phyloP scores from a whole-genome alignment of 2,888 invertebrate genomes.

The Xestia ashworthii region DNA sequence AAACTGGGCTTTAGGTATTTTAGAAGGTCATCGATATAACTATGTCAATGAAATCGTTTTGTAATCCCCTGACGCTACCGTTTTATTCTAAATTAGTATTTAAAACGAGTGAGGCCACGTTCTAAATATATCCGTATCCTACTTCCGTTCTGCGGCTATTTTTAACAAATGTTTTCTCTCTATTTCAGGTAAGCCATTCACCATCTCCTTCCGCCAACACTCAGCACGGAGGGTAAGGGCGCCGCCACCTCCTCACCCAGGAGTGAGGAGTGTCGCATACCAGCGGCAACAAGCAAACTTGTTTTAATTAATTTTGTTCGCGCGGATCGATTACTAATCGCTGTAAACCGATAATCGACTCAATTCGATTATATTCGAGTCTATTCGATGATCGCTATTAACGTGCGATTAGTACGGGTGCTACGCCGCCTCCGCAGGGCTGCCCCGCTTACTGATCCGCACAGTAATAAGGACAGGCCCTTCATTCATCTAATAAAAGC shows the following conservation, averaged over 20 bases:
- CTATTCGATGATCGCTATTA: slow-evolving; percentile 64
- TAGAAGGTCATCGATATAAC: background rate
- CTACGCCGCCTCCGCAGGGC: slow-evolving; percentile 35
- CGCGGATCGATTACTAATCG: slow-evolving; percentile 54
- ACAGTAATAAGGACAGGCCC: background rate
- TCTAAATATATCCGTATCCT: background rate
- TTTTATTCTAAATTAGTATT: background rate
- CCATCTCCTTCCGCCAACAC: background rate
- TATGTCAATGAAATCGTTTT: background rate
- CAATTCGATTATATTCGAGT: slow-evolving; percentile 55
- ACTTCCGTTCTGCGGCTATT: background rate
- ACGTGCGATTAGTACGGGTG: slow-evolving; percentile 46
- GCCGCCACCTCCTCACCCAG: background rate
- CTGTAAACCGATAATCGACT: slow-evolving; percentile 60
- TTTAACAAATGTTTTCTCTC: slow-evolving; percentile 30
- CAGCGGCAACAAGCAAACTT: slow-evolving; percentile 26
- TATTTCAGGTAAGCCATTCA: slow-evolving; percentile 52
- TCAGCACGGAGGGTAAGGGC: slow-evolving; percentile 6
- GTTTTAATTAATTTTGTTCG: slow-evolving; percentile 60
- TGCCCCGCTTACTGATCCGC: slow-evolving; percentile 16
- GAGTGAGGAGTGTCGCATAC: slow-evolving; percentile 1
- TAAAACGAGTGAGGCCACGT: no score
- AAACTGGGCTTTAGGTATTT: background rate
- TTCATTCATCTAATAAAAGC: background rate
- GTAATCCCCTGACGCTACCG: background rate